Percentiles rank a stretch among this genome's conserved stretches.
phyloP scores from a whole-genome alignment of 2,888 invertebrate species.

The Falcaria lacertinaria region DNA sequence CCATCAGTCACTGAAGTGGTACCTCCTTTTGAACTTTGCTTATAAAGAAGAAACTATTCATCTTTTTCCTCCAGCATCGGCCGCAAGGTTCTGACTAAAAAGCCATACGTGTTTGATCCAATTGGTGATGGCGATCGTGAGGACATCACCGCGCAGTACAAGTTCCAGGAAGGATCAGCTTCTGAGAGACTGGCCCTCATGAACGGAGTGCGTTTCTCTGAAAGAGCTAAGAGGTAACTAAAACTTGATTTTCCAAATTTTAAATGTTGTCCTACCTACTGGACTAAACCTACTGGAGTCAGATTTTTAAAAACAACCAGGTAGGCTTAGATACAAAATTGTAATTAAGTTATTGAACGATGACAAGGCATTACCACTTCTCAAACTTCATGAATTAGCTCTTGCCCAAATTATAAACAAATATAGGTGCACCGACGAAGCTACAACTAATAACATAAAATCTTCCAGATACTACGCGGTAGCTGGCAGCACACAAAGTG shows the following conservation, averaged over 20 bases:
- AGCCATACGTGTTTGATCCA: constrained; percentile 85
- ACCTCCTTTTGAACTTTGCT: too few relatives aligned
- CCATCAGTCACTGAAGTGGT: too few relatives aligned
- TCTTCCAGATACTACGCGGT: constrained; percentile 78
- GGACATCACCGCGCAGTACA: constrained; percentile 85
- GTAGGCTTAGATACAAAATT: too few relatives aligned
- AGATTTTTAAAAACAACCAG: too few relatives aligned
- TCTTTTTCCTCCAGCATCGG: constrained; percentile 80
- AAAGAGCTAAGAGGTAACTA: constrained; percentile 81
- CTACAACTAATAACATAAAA: neutral
- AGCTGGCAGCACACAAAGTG: constrained; percentile 77
- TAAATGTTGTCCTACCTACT: too few relatives aligned
- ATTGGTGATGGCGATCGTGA: constrained; percentile 85
- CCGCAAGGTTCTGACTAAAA: constrained; percentile 86
- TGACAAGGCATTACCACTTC: too few relatives aligned
- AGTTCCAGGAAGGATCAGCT: constrained; percentile 84
- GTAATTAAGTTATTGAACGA: too few relatives aligned
- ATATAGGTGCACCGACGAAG: neutral
- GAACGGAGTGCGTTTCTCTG: constrained; percentile 85
- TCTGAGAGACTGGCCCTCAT: constrained; percentile 86
- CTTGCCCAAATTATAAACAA: too few relatives aligned
- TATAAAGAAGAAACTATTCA: too few relatives aligned
- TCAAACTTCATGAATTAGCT: too few relatives aligned
- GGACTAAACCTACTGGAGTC: too few relatives aligned
- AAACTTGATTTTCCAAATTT: too few relatives aligned